These are phyloP conservation scores for Petrolisthes cinctipes DNA, from an alignment of 2,888 invertebrate species.

Conservation along the genomic window DNA sequence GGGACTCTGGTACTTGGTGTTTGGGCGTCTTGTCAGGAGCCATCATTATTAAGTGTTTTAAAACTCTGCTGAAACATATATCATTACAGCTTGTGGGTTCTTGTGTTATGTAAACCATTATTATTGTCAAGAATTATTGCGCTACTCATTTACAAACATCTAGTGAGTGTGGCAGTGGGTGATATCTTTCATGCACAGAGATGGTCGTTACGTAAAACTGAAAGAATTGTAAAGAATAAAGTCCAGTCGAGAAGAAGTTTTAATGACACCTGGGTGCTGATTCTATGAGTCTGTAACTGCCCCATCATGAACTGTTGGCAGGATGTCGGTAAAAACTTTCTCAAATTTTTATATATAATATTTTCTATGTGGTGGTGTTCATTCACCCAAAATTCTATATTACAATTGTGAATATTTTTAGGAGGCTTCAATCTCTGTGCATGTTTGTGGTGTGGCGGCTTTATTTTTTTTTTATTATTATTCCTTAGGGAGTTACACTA, in stretches of 20 bases:
- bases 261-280: too few relatives aligned
- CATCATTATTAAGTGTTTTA: conserved; percentile 32
- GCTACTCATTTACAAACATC: conserved; percentile 34
- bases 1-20: neutral
- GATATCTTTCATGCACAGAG: conserved; percentile 24
- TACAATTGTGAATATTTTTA: too few relatives aligned
- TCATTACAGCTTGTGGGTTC: conserved; percentile 59
- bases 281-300: too few relatives aligned
- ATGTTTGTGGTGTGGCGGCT: conserved; percentile 60
- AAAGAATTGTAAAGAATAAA: neutral
- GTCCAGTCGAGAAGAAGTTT: too few relatives aligned
- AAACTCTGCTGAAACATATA: conserved; percentile 21
- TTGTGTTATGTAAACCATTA: conserved; percentile 46
- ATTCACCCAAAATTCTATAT: neutral
- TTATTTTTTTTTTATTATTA: conserved; percentile 28
- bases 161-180: conserved; percentile 51
- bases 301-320: too few relatives aligned
- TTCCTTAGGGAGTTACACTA: conserved; percentile 5
- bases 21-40: neutral
- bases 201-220: neutral
- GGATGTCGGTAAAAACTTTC: neutral
- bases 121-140: conserved; percentile 40
- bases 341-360: neutral
- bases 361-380: neutral
- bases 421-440: neutral